phyloP scores from a whole-genome alignment of 2,888 invertebrate species.

The Idaea straminata region DNA sequence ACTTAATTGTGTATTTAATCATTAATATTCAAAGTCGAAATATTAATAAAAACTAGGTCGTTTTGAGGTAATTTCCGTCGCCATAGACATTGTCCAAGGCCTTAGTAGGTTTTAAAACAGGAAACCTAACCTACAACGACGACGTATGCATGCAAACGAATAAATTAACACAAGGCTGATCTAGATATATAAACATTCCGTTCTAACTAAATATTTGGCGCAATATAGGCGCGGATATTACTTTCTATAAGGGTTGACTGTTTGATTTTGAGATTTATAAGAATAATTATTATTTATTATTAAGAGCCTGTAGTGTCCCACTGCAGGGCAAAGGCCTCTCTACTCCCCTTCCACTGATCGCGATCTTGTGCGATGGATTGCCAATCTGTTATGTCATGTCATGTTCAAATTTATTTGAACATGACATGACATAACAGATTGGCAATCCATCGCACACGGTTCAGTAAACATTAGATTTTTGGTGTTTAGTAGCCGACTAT shows the following conservation, averaged over 20 bases:
- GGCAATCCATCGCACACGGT: no score
- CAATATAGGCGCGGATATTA: background rate
- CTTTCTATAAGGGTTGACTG: background rate
- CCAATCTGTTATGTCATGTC: no score
- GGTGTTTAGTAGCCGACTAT: no score
- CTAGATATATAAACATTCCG: conserved; percentile 36
- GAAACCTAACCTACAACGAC: conserved; percentile 30
- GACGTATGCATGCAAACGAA: conserved; percentile 36
- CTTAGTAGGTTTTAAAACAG: conserved; percentile 21
- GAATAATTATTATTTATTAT: no score
- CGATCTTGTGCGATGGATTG: no score
- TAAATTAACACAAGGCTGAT: conserved; percentile 48
- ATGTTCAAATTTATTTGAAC: no score
- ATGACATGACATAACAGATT: no score
- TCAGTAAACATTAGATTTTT: no score
- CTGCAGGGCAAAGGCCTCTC: no score
- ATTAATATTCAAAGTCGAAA: background rate
- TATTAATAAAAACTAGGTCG: background rate
- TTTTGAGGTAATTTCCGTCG: background rate
- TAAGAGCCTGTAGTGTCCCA: no score
- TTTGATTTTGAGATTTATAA: background rate
- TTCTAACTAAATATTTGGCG: conserved; percentile 7
- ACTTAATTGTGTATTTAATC: background rate
- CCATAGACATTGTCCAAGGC: conserved; percentile 20
- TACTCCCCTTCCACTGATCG: no score